These are phyloP conservation scores for Orussus abietinus DNA, from an alignment of 1,140 invertebrate species.

Conservation along the genomic window DNA sequence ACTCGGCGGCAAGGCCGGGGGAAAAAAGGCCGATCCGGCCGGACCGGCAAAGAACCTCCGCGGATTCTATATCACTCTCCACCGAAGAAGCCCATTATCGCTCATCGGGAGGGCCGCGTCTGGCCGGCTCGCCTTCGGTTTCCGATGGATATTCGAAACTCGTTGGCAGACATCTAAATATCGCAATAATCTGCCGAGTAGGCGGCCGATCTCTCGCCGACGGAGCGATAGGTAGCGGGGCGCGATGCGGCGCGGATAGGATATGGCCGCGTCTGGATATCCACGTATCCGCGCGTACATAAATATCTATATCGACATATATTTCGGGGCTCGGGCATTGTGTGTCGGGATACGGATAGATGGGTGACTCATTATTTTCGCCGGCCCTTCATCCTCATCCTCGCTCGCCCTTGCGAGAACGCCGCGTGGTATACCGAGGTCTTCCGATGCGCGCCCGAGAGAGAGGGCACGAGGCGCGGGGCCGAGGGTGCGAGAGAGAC, in stretches of 20 bases:
- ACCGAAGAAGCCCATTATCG: too few species aligned
- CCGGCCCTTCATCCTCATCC: conserved; percentile 31
- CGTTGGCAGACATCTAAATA: conserved; percentile 15
- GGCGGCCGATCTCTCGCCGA: neutral
- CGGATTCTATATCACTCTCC: too few species aligned
- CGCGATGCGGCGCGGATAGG: too few species aligned
- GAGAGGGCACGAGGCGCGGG: conserved; percentile 17
- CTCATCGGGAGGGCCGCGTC: too few species aligned
- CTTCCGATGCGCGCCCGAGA: too few species aligned
- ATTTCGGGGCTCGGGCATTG: conserved; percentile 31
- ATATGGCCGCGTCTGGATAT: too few species aligned
- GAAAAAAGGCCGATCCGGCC: too few species aligned
- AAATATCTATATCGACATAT: conserved; percentile 20
- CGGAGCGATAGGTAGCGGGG: neutral
- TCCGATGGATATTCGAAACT: conserved; percentile 8
- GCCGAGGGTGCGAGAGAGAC: too few species aligned
- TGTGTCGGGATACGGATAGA: conserved; percentile 27
- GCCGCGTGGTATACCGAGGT: too few species aligned
- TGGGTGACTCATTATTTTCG: conserved; percentile 47
- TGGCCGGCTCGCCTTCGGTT: neutral
- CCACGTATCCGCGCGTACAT: too few species aligned
- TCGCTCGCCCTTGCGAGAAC: conserved; percentile 11
- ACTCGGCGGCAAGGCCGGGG: too few species aligned
- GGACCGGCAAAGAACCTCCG: too few species aligned
- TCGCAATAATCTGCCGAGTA: conserved; percentile 15